phyloP scores from a whole-genome alignment of 2,797 vertebrate genomes.

The Phrynocephalus vlangalii region DNA sequence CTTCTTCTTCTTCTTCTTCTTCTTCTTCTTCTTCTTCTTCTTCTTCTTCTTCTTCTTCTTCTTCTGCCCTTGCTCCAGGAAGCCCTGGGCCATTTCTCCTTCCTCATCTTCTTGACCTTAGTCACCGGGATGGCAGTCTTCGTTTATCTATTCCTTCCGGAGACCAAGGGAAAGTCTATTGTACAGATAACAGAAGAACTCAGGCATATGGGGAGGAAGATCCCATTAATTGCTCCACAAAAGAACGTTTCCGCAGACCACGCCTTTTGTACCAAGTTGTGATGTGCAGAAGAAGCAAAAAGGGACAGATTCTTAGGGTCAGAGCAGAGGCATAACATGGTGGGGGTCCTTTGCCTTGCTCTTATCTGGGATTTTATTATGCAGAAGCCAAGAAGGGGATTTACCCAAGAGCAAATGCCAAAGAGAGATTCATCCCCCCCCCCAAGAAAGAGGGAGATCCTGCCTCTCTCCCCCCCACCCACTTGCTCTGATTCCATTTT shows the following conservation, averaged over 20 bases:
- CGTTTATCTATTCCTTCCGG: slow-evolving; percentile 71
- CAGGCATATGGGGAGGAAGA: slow-evolving; percentile 44
- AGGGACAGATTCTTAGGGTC: no score
- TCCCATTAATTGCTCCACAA: rapidly evolving
- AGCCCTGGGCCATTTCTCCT: slow-evolving; percentile 80
- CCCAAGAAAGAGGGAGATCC: no score
- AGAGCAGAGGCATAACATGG: neutral
- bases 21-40: slow-evolving; percentile 13
- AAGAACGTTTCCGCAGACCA: slow-evolving; percentile 25
- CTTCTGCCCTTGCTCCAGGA: slow-evolving; percentile 73
- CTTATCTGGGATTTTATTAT: neutral
- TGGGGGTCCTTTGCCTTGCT: no score
- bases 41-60: neutral
- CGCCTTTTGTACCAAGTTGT: slow-evolving; percentile 66
- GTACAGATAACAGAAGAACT: slow-evolving; percentile 71
- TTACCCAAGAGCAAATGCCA: no score
- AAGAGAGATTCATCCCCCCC: no score
- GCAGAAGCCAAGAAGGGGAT: no score
- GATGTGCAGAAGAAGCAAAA: neutral
- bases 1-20: slow-evolving; percentile 19
- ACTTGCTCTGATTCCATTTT: no score
- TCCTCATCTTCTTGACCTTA: slow-evolving; percentile 72
- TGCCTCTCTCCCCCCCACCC: no score
- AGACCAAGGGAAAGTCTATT: slow-evolving; percentile 73
- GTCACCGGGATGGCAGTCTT: slow-evolving; percentile 49